A percentile compares a stretch with the other conserved stretches of the same genome.
These are phyloP conservation scores for Arctopsyche grandis DNA, from an alignment of 1,140 invertebrate species.

Conservation along the genomic window DNA sequence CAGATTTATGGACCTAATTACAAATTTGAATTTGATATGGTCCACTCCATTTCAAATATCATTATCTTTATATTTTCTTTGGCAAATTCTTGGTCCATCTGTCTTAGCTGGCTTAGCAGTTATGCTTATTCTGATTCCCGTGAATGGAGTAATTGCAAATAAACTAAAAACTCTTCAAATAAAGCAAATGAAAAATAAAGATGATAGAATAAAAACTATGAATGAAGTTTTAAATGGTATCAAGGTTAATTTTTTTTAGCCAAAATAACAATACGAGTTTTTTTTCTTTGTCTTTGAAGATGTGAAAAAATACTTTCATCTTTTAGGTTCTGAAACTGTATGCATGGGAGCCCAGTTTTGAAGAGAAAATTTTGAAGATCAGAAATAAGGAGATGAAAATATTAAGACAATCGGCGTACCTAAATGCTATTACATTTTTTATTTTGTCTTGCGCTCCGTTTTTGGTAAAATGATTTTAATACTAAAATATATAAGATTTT, in stretches of 20 bases:
- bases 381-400: slow-evolving; percentile 86
- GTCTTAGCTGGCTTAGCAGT: slow-evolving; percentile 91
- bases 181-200: slow-evolving; percentile 91
- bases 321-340: slow-evolving; percentile 83
- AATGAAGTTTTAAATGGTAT: slow-evolving; percentile 95
- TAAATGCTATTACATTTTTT: slow-evolving; percentile 91
- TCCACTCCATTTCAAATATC: slow-evolving; percentile 93
- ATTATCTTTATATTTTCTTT: slow-evolving; percentile 89
- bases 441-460: slow-evolving; percentile 96
- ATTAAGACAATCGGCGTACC: slow-evolving; percentile 83
- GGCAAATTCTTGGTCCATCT: slow-evolving; percentile 84
- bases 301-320: not conserved
- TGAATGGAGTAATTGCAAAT: slow-evolving; percentile 90
- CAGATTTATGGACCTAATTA: slow-evolving; percentile 86
- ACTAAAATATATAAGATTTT: not conserved
- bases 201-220: slow-evolving; percentile 92
- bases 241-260: slow-evolving; percentile 71
- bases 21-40: slow-evolving; percentile 96
- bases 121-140: slow-evolving; percentile 90
- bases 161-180: slow-evolving; percentile 85
- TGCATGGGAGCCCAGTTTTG: slow-evolving; percentile 92
- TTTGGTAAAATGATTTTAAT: slow-evolving; percentile 75
- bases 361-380: slow-evolving; percentile 85
- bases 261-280: not conserved
- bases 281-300: not conserved